Base-by-base conservation (phyloP, 1,140 invertebrate genomes). In the Drosophila nannoptera region DNA sequence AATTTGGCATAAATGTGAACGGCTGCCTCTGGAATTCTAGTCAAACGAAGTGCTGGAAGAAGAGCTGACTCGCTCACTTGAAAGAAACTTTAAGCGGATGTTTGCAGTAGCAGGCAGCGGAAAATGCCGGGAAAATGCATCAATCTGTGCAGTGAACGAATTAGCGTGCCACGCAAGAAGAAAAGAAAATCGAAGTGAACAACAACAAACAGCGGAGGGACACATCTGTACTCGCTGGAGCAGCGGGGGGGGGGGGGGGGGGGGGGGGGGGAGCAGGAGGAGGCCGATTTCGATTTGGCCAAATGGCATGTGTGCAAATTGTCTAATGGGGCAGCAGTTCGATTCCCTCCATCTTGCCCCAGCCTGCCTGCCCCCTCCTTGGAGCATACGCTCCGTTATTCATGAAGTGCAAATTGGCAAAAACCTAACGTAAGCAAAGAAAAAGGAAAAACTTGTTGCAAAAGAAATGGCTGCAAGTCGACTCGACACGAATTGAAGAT, bases 401-500 rank as follows among this genome's bases (percentile, higher is more conserved):
- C 80, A 86, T 84, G 81, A 80, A 84, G 81, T 84, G 80, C 81
- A 84, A 84, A 84, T 80, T 84, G 81, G 74, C 73, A 86, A 71
- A 67, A 73, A 56, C 56, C 54, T 46, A 73, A 56, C 56, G 59
- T 42, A 73, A 77, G 60, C 33, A 69, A 73, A 62, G 62, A 53
- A 48, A 61, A 69, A 46, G 61, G 22, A 22, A 22, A n/a, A n/a
- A n/a, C n/a, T 63, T 33, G 40, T 36, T 9, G 49, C 45, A 48
- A 46, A 56, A 38, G 35, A 58, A 42, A 46, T 58, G 32, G 40
- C 56, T 31, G 16, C 14, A 16, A 54, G 46, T 33, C 38, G 33
- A 35, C 8, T 46, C 16, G 48, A 32, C 8, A 36, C 36, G 43
- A 36, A 48, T 31, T 2, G 31, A 53, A 65, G 62, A 70, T 70